Base-by-base conservation (phyloP, 2,888 invertebrate genomes). In the Nomada fucata region DNA sequence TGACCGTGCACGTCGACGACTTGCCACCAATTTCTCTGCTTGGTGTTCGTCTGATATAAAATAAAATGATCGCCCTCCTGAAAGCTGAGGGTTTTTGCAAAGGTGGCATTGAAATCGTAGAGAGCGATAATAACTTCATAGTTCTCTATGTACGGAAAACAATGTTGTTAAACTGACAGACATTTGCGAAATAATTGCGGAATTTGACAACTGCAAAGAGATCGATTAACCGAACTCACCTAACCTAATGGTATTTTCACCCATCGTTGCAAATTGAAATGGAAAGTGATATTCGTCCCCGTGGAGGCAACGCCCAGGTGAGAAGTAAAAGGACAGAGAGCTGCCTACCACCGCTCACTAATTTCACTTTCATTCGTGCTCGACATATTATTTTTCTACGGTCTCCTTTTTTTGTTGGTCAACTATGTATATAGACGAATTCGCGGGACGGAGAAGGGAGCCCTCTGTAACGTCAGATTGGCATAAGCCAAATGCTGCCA, bases 1-100 rank as follows among this genome's bases (percentile, higher is more conserved):
- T 97, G 96, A 89, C 97, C 97, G 92, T 95, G 96, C 93, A 95
- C 96, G 94, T 97, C 97, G 88, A 97, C 96, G 67, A 97, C 97
- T 95, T 97, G 97, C 97, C 97, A 97, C 97, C 97, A 97, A 92
- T 97, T 97, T 84, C 96, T 95, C 92, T 97, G 97, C 90, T 97
- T 97, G 4, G 96, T 96, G 84, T 96, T 96, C 29, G 95, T 96
- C 92, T 97, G 97, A 91, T 97, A 96, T 26, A 97, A 94, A 89
- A 97, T 96, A 93, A 97, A 97, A 92, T 96, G 96, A 92, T 97
- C 97, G 82, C 97, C 97, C 91, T 96, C 96, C 86, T 95, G 95
- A 94, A 97, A 97, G 92, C 96, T 97, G 81, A 97, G 94, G 10
- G 97, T 97, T 94, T 97, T 97, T 18, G 97, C 96, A 91, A 97